Evolutionary conservation across 2,888 invertebrate species (phyloP).

Genomic region (Pseudoips prasinana): DNA sequence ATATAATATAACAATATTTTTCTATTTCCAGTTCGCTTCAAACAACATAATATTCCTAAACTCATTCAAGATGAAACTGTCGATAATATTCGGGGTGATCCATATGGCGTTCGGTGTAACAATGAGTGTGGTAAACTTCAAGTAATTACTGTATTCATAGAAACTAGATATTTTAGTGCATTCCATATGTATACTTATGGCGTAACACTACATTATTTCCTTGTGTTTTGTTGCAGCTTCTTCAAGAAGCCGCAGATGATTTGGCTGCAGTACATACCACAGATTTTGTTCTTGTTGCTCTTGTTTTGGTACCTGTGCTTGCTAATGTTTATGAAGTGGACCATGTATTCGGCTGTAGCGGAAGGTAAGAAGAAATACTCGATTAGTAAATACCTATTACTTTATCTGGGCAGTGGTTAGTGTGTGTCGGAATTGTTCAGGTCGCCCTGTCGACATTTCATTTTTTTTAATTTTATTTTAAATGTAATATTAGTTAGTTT

Average conservation of each 20-base stretch:
- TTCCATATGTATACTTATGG: slow-evolving; percentile 11
- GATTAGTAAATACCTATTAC: not conserved
- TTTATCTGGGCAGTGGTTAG: no score
- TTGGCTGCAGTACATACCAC: slow-evolving; percentile 86
- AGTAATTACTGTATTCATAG: slow-evolving; percentile 81
- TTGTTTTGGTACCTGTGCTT: slow-evolving; percentile 86
- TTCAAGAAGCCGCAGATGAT: slow-evolving; percentile 73
- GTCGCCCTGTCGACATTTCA: no score
- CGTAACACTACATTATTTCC: not conserved
- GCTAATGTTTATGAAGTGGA: slow-evolving; percentile 88
- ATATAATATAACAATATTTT: not conserved
- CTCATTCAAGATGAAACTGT: slow-evolving; percentile 89
- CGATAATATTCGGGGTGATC: slow-evolving; percentile 86
- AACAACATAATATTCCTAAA: slow-evolving; percentile 88
- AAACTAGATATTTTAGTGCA: slow-evolving; percentile 55
- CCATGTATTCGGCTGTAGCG: slow-evolving; percentile 73
- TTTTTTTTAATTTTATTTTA: no score
- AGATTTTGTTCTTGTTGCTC: slow-evolving; percentile 84
- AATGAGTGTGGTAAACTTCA: slow-evolving; percentile 84
- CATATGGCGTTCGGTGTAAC: slow-evolving; percentile 89
- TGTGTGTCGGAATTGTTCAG: no score
- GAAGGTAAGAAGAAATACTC: slow-evolving; percentile 41
- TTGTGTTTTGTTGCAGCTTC: slow-evolving; percentile 54
- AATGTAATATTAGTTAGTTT: no score
- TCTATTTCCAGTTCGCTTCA: slow-evolving; percentile 65